Evolutionary conservation across 30 jellyfish, hydroid and myxozoan species (phyloP).

Genomic region (Haliclystus octoradiatus): DNA sequence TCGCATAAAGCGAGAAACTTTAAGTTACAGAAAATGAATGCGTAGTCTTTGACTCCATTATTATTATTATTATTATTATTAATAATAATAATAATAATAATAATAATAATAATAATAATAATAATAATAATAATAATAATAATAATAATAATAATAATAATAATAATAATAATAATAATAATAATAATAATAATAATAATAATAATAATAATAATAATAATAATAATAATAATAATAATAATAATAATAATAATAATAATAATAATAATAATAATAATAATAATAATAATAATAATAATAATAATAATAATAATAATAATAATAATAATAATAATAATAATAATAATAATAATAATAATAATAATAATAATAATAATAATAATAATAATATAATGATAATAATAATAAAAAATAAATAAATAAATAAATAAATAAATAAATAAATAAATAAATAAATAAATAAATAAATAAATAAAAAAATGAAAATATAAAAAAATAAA

Average conservation of each 20-base stretch:
- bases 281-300: neutral
- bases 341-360: neutral
- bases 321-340: neutral
- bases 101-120: neutral
- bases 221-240: neutral
- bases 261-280: neutral
- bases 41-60: no score
- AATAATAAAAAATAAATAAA: no score
- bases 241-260: no score
- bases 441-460: no score
- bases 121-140: neutral
- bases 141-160: neutral
- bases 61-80: no score
- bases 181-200: neutral
- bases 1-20: no score
- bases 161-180: neutral
- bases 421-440: no score
- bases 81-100: neutral
- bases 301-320: neutral
- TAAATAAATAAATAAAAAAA: no score
- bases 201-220: no score
- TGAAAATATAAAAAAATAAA: no score
- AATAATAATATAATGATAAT: neutral
- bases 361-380: neutral
- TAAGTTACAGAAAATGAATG: no score